Evolutionary conservation across 2,888 invertebrate genomes (phyloP).

Genomic region (Aspidiotus destructor): DNA sequence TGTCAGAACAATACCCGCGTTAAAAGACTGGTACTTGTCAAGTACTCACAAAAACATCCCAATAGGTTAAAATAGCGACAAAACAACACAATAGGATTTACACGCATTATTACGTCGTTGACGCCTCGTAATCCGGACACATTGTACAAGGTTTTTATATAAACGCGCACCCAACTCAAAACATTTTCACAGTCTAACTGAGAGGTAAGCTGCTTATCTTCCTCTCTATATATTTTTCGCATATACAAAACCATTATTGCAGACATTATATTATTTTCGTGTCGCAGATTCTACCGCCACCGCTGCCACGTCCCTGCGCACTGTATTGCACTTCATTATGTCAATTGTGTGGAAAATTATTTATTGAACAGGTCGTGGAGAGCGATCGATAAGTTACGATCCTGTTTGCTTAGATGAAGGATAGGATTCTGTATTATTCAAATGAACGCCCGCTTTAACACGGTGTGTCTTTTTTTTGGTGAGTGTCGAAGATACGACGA

Average conservation of each 20-base stretch:
- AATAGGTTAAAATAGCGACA: constrained; percentile 31
- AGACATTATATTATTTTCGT: background rate
- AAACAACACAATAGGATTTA: constrained; percentile 30
- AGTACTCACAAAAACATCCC: constrained; percentile 26
- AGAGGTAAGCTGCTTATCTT: constrained; percentile 24
- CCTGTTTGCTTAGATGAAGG: too few relatives aligned
- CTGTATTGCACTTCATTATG: background rate
- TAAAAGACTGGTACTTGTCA: constrained; percentile 18
- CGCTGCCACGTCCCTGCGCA: background rate
- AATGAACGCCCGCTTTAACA: too few relatives aligned
- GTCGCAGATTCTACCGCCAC: background rate
- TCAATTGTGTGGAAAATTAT: constrained; percentile 3
- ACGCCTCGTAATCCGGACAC: constrained; percentile 25
- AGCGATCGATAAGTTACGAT: too few relatives aligned
- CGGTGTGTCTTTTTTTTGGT: too few relatives aligned
- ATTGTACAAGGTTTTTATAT: background rate
- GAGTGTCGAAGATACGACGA: too few relatives aligned
- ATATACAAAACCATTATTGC: background rate
- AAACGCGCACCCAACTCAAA: constrained; percentile 5
- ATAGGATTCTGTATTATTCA: too few relatives aligned
- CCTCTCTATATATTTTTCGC: background rate
- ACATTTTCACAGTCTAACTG: constrained; percentile 15
- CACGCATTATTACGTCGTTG: constrained; percentile 30
- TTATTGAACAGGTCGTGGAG: background rate
- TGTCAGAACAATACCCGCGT: background rate